Conservation (phyloP, 2,888 invertebrate species). For the Carpatolechia fugitivella region DNA sequence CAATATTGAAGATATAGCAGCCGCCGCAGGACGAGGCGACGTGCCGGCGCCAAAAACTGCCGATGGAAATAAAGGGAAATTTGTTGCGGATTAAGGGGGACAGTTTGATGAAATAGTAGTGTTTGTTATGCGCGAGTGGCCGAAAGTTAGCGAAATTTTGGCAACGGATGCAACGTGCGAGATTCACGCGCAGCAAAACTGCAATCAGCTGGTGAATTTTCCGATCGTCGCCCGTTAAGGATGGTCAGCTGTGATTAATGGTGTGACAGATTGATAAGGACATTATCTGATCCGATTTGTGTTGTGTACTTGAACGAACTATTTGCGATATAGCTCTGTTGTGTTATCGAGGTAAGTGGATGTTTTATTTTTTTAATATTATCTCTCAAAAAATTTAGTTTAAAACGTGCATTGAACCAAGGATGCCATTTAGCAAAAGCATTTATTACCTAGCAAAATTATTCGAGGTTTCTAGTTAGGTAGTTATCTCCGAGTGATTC, state of each 20-base stretch:
- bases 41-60: conserved; percentile 45
- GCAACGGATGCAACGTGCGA: conserved; percentile 44
- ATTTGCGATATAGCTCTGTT: conserved; percentile 29
- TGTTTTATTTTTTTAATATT: background rate
- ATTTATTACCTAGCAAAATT: conserved; percentile 14
- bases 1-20: conserved; percentile 52
- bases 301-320: conserved; percentile 35
- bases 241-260: conserved; percentile 50
- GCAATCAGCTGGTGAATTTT: conserved; percentile 48
- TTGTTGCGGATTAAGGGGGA: conserved; percentile 42
- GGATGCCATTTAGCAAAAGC: background rate
- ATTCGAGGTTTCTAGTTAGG: conserved; percentile 34
- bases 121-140: conserved; percentile 57
- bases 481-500: conserved; percentile 34
- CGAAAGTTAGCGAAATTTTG: conserved; percentile 67
- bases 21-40: conserved; percentile 53
- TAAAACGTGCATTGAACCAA: too few relatives aligned
- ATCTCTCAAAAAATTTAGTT: too few relatives aligned
- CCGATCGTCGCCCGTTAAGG: conserved; percentile 53
- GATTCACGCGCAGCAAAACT: conserved; percentile 35
- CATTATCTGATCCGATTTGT: conserved; percentile 30
- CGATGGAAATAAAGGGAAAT: conserved; percentile 43
- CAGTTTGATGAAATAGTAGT: conserved; percentile 37
- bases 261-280: conserved; percentile 43
- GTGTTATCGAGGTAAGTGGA: conserved; percentile 50